Conservation (phyloP, 2,888 invertebrate genomes). For the Malthinus seriepunctatus region DNA sequence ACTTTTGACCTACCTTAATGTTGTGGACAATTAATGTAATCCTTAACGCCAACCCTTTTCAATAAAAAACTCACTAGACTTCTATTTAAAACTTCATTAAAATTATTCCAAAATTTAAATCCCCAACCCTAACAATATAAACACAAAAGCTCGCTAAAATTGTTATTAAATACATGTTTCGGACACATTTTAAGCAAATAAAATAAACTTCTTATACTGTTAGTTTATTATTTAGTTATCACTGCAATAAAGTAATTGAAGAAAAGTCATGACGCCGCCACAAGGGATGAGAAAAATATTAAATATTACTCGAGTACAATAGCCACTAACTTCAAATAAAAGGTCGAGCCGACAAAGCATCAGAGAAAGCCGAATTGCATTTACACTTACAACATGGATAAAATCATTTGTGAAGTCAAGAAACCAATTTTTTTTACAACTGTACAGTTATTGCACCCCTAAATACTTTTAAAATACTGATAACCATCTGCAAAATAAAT, state of each 20-base stretch:
- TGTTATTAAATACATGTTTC: neutral
- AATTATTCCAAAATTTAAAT: neutral
- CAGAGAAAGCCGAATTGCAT: conserved; percentile 12
- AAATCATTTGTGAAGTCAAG: neutral
- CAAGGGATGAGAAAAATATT: neutral
- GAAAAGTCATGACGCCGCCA: neutral
- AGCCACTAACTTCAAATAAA: conserved; percentile 17
- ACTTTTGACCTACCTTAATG: conserved; percentile 31
- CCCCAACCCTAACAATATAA: neutral
- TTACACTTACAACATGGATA: neutral
- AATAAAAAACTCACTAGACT: conserved; percentile 7
- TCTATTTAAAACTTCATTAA: neutral
- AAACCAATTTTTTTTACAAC: too few relatives aligned
- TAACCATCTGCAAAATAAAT: too few relatives aligned
- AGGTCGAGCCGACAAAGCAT: conserved; percentile 13
- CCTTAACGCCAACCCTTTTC: conserved; percentile 25
- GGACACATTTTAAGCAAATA: too few relatives aligned
- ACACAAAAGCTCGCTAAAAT: neutral
- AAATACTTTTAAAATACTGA: too few relatives aligned
- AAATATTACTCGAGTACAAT: conserved; percentile 9
- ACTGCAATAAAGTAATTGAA: neutral
- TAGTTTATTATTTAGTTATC: too few relatives aligned
- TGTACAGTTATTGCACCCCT: too few relatives aligned
- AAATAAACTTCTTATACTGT: too few relatives aligned
- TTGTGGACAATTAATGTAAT: conserved; percentile 28